These are phyloP conservation scores for Willisornis vidua DNA, from an alignment of 2,113 vertebrate genomes.

Conservation along the genomic window DNA sequence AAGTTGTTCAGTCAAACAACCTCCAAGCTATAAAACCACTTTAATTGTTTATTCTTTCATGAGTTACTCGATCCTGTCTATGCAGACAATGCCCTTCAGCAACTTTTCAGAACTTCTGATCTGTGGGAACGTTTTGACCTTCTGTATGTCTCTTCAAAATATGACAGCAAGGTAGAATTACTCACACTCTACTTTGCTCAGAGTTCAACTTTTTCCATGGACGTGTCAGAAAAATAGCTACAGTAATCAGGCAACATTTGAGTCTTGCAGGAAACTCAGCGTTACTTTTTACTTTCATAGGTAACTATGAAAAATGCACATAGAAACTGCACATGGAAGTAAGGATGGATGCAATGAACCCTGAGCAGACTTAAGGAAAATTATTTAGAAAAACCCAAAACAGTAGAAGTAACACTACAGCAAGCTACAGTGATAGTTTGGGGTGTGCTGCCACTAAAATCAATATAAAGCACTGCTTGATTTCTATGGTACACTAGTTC, in stretches of 20 bases:
- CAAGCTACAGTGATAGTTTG: not conserved
- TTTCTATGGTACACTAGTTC: not conserved
- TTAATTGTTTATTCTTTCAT: not conserved
- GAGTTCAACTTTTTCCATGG: not conserved
- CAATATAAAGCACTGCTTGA: not conserved
- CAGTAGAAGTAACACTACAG: not conserved
- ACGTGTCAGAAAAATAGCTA: not conserved
- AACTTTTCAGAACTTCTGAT: not conserved
- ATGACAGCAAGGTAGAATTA: slow-evolving; percentile 23
- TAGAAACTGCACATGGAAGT: not conserved
- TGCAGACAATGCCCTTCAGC: not conserved
- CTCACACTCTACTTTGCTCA: not conserved
- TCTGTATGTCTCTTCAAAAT: not conserved
- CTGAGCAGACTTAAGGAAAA: not conserved
- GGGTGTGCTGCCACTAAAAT: not conserved
- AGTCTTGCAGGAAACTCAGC: not conserved
- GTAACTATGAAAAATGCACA: not conserved
- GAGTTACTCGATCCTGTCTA: not conserved
- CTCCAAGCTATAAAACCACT: not conserved
- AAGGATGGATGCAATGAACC: not conserved
- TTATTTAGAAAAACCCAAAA: not conserved
- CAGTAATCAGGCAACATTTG: not conserved
- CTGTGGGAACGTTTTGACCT: not conserved
- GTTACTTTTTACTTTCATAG: not conserved
- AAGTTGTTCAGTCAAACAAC: not conserved